Evolutionary conservation across 2,797 vertebrate genomes (phyloP).

Genomic region (Paedocypris micromegethes): DNA sequence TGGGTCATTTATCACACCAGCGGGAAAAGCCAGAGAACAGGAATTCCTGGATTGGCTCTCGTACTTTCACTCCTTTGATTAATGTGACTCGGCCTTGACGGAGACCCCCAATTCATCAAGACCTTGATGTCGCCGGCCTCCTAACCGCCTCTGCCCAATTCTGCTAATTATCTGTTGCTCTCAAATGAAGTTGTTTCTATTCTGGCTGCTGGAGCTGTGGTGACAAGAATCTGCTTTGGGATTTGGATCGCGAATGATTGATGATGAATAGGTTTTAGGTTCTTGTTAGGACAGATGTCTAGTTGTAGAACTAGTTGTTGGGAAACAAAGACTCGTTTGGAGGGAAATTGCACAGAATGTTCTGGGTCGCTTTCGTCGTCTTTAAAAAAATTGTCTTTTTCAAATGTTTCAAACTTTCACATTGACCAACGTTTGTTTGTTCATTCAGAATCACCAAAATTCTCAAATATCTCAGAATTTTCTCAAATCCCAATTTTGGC

Average conservation of each 20-base stretch:
- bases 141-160: constrained; percentile 62
- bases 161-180: constrained; percentile 71
- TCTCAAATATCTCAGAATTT: too few species aligned
- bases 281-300: constrained; percentile 18
- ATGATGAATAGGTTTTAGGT: constrained; percentile 9
- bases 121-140: constrained; percentile 64
- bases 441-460: too few species aligned
- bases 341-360: too few species aligned
- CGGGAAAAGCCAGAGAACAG: constrained; percentile 44
- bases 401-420: too few species aligned
- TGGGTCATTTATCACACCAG: constrained; percentile 60
- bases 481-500: too few species aligned
- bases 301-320: constrained; percentile 9
- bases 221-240: constrained; percentile 57
- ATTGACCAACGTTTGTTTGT: too few species aligned
- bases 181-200: constrained; percentile 62
- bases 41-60: constrained; percentile 35
- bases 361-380: too few species aligned
- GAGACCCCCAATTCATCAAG: constrained; percentile 75
- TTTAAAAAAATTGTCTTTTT: too few species aligned
- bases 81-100: constrained; percentile 73
- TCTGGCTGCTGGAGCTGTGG: constrained; percentile 51
- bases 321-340: too few species aligned
- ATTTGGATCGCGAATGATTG: constrained; percentile 11
- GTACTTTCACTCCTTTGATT: constrained; percentile 70